Evolutionary conservation across 2,797 vertebrate genomes (phyloP).

Genomic region (Phyllotis vaccarum): DNA sequence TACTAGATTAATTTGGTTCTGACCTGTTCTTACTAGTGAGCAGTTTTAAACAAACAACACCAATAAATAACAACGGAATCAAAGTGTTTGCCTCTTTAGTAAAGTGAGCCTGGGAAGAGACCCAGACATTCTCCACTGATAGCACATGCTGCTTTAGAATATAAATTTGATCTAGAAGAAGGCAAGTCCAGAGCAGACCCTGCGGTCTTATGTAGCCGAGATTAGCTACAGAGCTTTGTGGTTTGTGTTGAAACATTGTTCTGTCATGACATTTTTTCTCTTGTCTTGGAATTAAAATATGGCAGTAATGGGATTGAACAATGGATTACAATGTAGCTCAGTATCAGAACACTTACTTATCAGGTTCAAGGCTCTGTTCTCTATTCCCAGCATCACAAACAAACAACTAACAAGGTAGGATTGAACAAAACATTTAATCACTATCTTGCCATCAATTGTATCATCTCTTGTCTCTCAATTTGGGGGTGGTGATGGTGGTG

Average conservation of each 20-base stretch:
- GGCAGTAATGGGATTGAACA: not conserved
- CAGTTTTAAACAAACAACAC: not conserved
- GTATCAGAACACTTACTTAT: not conserved
- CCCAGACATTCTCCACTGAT: not conserved
- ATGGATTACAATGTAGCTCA: not conserved
- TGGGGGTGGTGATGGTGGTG: no score
- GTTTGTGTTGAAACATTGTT: not conserved
- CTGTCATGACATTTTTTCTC: not conserved
- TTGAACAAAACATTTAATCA: not conserved
- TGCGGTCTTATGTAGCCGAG: not conserved
- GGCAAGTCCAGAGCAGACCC: not conserved
- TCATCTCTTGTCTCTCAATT: not conserved
- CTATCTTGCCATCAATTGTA: not conserved
- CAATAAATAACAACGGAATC: not conserved
- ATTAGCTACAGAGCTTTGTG: not conserved
- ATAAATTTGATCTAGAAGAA: not conserved
- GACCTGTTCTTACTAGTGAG: not conserved
- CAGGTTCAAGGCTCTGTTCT: not conserved
- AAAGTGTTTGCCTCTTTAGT: not conserved
- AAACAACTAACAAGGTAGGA: not conserved
- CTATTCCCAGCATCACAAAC: not conserved
- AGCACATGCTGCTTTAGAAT: not conserved
- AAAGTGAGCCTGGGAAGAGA: not conserved
- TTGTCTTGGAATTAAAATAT: not conserved
- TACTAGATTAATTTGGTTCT: slow-evolving; percentile 5